Evolutionary conservation across 2,888 invertebrate species (phyloP), one percentile per base, ranked within the genome.

Genomic region (Cremastinae sp.): DNA sequence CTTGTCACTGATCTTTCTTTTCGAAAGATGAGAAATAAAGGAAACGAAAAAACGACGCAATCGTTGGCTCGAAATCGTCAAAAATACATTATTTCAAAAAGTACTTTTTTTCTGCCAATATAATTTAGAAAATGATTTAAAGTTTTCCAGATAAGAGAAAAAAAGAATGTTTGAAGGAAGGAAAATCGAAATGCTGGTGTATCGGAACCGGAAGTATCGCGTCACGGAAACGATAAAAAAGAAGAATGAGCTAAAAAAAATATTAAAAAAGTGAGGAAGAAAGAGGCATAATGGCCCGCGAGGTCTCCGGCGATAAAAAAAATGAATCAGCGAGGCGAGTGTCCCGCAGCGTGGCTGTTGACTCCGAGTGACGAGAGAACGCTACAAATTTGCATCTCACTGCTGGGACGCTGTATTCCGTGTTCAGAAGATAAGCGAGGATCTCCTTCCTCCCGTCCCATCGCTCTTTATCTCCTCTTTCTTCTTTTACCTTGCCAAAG

Each of bases 401-500:
- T n/a, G 18, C 38, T 28, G 18, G 9, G 59, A 51, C 34, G n/a
- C 34, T 18, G 36, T n/a, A n/a, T n/a, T n/a, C 9, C 34, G 59
- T 34, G 51, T 28, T 69, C 9, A 38, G 43, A 12, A 22, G 62
- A 71, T 53, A 56, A 54, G 14, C 61, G 36, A 36, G 45, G 22
- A 36, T 53, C 20, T 16, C 38, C 43, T 22, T 53, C 10, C 3
- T 28, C 61, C 14, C 62, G 54, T 43, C 28, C 41, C 36, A 2
- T 22, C 7, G 59, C 41, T 59, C n/a, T 20, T 14, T 22, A 38
- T 59, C 45, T 20, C 28, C 28, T 28, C 28, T 28, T 28, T 28
- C 5, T 5, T 28, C 5, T 75, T 61, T 62, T 68, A 72, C 74
- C 74, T 74, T 69, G 43, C 18, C 53, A 43, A 53, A 53, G 70